These are phyloP conservation scores for Erpetoichthys calabaricus DNA, from an alignment of 2,797 vertebrate species.

Conservation along the genomic window DNA sequence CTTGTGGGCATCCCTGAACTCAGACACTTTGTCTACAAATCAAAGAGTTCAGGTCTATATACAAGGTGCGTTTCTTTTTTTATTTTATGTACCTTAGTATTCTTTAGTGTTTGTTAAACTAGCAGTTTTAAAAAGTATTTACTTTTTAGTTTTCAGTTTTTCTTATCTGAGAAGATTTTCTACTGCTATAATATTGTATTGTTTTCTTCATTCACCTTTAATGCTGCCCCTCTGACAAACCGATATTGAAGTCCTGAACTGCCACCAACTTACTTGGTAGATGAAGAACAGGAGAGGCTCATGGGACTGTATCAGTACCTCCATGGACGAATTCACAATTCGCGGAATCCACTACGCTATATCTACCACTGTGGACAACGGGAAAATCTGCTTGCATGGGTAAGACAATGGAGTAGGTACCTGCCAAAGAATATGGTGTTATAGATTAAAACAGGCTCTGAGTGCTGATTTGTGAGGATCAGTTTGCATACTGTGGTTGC, in stretches of 20 bases:
- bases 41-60: slow-evolving; percentile 91
- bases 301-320: slow-evolving; percentile 84
- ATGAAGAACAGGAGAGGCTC: slow-evolving; percentile 73
- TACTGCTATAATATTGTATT: no score
- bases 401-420: slow-evolving; percentile 34
- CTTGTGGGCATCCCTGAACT: slow-evolving; percentile 86
- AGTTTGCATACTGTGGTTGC: no score
- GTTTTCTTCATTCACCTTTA: no score
- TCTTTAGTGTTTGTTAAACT: no score
- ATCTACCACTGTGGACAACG: slow-evolving; percentile 76
- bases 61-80: slow-evolving; percentile 64
- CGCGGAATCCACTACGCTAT: slow-evolving; percentile 70
- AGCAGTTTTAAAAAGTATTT: no score
- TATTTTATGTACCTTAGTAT: neutral
- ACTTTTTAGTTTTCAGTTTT: no score
- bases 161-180: no score
- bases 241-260: slow-evolving; percentile 62
- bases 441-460: no score
- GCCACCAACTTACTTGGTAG: slow-evolving; percentile 61
- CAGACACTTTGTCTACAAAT: slow-evolving; percentile 94
- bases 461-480: no score
- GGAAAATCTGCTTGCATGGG: slow-evolving; percentile 86
- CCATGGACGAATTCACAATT: slow-evolving; percentile 83
- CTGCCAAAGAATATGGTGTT: neutral
- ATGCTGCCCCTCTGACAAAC: no score